Evolutionary conservation across 2,113 vertebrate species (phyloP).

Genomic region (Sorex fumeus): DNA sequence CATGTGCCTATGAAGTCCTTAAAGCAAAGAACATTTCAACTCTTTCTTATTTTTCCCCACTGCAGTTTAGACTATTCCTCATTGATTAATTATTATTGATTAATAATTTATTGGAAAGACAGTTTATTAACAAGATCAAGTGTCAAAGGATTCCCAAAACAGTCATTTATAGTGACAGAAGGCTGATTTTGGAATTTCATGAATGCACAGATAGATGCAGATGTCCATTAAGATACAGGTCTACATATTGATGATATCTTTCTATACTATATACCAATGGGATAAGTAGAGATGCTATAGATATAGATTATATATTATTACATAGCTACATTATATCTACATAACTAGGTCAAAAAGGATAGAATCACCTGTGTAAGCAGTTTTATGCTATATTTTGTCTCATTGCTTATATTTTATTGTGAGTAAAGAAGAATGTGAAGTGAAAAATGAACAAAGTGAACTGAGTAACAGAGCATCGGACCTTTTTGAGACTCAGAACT

Average conservation of each 20-base stretch:
- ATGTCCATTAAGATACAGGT: background rate
- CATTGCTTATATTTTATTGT: background rate
- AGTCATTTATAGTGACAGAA: background rate
- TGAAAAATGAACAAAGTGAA: constrained; percentile 2
- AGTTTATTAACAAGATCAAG: background rate
- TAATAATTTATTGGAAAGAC: background rate
- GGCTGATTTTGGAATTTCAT: background rate
- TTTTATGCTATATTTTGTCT: background rate
- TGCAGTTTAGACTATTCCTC: background rate
- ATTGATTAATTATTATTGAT: background rate
- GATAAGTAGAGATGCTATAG: background rate
- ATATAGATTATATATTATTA: background rate
- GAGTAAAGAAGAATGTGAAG: background rate
- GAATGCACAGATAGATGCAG: background rate
- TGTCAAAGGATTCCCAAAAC: background rate
- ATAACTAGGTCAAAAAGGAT: too few relatives aligned
- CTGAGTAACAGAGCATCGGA: constrained; percentile 63
- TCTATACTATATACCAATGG: too few relatives aligned
- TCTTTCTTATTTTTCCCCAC: background rate
- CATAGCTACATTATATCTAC: too few relatives aligned
- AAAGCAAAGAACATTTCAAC: background rate
- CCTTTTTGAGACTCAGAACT: constrained; percentile 60
- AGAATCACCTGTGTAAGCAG: background rate
- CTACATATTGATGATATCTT: too few relatives aligned
- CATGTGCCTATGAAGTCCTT: background rate